phyloP scores from a whole-genome alignment of 1,140 invertebrate species.

The Saxidomus purpurata region DNA sequence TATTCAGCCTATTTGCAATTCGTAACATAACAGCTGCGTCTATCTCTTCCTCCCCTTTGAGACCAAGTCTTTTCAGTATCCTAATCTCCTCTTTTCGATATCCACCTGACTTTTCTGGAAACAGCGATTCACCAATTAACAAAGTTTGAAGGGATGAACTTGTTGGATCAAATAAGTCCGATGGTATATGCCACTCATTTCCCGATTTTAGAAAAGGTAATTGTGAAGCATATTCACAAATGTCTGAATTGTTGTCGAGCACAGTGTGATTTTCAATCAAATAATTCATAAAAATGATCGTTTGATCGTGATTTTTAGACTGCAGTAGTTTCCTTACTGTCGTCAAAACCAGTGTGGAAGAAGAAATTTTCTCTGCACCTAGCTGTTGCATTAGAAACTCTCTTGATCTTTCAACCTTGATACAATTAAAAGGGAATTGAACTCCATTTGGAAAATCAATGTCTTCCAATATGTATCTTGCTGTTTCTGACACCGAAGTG shows the following conservation, averaged over 20 bases:
- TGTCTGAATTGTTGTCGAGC: background rate
- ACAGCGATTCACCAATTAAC: background rate
- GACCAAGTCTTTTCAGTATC: background rate
- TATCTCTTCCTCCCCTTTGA: background rate
- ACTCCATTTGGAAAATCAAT: background rate
- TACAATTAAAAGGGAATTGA: background rate
- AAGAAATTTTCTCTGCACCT: background rate
- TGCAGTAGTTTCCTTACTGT: background rate
- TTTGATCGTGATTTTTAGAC: background rate
- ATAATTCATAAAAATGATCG: background rate
- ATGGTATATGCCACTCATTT: background rate
- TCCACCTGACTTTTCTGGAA: background rate
- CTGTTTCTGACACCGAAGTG: background rate
- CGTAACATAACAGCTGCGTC: background rate
- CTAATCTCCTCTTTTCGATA: background rate
- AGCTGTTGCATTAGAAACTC: background rate
- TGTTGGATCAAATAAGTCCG: conserved; percentile 22
- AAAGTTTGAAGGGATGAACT: background rate
- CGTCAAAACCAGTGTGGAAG: background rate
- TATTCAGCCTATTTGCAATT: background rate
- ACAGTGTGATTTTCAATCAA: background rate
- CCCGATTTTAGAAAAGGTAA: conserved; percentile 5
- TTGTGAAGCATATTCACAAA: background rate
- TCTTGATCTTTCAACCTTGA: background rate
- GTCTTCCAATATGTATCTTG: background rate